Conservation (phyloP, 1,140 invertebrate species). For the Scaptomyza graminum region DNA sequence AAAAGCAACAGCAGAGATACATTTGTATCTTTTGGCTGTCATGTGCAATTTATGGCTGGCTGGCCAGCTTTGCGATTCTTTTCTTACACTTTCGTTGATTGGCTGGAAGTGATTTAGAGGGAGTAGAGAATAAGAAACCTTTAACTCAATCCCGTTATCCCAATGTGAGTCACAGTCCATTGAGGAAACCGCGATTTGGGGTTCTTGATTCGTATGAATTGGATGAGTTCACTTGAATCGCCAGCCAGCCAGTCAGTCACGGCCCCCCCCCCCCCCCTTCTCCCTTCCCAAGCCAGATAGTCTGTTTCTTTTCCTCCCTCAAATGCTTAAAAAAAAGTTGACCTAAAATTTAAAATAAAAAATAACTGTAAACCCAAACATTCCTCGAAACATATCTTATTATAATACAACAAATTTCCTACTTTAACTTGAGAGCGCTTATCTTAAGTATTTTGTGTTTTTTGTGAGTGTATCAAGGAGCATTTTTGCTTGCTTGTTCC, state of each 20-base stretch:
- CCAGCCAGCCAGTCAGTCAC: neutral
- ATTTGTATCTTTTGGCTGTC: slow-evolving; percentile 49
- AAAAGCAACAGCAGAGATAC: slow-evolving; percentile 9
- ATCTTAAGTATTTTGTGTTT: too few species aligned
- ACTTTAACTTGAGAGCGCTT: too few species aligned
- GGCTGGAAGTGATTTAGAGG: neutral
- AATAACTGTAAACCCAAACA: too few species aligned
- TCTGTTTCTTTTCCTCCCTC: neutral
- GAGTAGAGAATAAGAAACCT: slow-evolving; percentile 2
- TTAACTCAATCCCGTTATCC: slow-evolving; percentile 27
- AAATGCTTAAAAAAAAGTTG: too few species aligned
- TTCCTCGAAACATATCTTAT: too few species aligned
- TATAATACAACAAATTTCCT: too few species aligned
- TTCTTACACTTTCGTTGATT: slow-evolving; percentile 57
- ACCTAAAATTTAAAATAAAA: too few species aligned
- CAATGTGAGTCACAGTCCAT: slow-evolving; percentile 38
- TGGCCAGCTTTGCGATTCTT: slow-evolving; percentile 22
- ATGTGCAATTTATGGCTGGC: slow-evolving; percentile 36
- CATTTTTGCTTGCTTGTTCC: slow-evolving; percentile 31
- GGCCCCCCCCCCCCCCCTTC: too few species aligned
- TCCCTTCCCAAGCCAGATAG: neutral
- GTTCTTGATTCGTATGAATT: slow-evolving; percentile 33
- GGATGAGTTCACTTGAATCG: slow-evolving; percentile 38
- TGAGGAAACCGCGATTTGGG: slow-evolving; percentile 30
- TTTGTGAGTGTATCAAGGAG: slow-evolving; percentile 1